Percentiles rank a stretch among this genome's conserved stretches.
phyloP scores from a whole-genome alignment of 2,888 invertebrate species.

The Caenorhabditis zanzibari region DNA sequence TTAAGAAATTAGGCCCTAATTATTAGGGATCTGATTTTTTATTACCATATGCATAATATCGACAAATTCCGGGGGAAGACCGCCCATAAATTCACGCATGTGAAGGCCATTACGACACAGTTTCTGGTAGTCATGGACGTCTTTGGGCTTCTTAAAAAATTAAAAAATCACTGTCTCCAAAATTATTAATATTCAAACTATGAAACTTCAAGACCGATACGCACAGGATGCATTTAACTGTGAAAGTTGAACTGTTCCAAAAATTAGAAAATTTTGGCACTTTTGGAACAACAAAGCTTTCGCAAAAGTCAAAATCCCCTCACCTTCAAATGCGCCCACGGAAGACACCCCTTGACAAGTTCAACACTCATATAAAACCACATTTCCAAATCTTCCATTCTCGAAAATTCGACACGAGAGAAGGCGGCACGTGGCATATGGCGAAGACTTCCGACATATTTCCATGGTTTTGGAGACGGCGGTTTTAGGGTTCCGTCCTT shows the following conservation, averaged over 20 bases:
- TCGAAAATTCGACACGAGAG: constrained; percentile 63
- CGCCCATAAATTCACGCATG: constrained; percentile 69
- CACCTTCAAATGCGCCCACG: constrained; percentile 70
- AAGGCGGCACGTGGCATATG: constrained; percentile 69
- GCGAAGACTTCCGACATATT: constrained; percentile 69
- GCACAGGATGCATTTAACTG: too few relatives aligned
- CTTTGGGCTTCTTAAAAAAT: constrained; percentile 66
- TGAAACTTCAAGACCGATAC: too few relatives aligned
- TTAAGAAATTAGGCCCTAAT: too few relatives aligned
- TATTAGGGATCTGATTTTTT: too few relatives aligned
- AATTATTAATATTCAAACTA: not conserved
- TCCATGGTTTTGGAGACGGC: constrained; percentile 69
- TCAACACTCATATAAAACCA: constrained; percentile 74
- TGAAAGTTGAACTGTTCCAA: too few relatives aligned
- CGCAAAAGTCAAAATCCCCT: not conserved
- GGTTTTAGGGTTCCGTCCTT: constrained; percentile 68
- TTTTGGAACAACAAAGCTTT: too few relatives aligned
- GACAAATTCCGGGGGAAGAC: constrained; percentile 69
- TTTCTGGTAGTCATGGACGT: constrained; percentile 71
- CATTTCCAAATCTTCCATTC: constrained; percentile 74
- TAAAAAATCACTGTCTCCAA: constrained; percentile 6
- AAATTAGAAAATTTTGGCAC: too few relatives aligned
- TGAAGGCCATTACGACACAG: constrained; percentile 65
- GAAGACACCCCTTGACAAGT: constrained; percentile 70
- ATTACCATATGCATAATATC: constrained; percentile 70